A percentile compares a stretch with the other conserved stretches of the same genome.
These are phyloP conservation scores for Tryphoninae sp. DNA, from an alignment of 2,888 invertebrate species.

Conservation along the genomic window DNA sequence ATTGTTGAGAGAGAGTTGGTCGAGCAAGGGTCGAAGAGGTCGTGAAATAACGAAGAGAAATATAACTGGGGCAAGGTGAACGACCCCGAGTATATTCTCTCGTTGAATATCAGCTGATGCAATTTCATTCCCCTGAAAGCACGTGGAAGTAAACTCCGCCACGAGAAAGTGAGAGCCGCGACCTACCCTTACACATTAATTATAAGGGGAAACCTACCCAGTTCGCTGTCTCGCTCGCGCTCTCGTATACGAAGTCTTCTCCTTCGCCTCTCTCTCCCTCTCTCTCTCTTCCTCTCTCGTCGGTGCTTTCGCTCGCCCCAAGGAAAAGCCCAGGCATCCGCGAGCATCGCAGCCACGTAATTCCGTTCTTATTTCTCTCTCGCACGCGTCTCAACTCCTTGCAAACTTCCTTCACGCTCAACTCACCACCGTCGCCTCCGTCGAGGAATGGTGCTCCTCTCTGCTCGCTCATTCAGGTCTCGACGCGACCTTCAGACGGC, in stretches of 20 bases:
- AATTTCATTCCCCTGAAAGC: slow-evolving; percentile 77
- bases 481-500: slow-evolving; percentile 70
- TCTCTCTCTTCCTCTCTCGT: slow-evolving; percentile 55
- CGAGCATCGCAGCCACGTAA: slow-evolving; percentile 61
- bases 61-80: slow-evolving; percentile 43
- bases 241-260: slow-evolving; percentile 52
- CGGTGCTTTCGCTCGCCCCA: slow-evolving; percentile 59
- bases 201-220: slow-evolving; percentile 77
- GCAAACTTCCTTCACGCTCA: slow-evolving; percentile 66
- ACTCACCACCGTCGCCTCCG: slow-evolving; percentile 67
- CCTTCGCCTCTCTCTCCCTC: slow-evolving; percentile 47
- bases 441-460: slow-evolving; percentile 53
- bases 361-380: slow-evolving; percentile 65
- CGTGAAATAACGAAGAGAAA: slow-evolving; percentile 5
- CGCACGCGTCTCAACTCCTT: slow-evolving; percentile 68
- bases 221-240: slow-evolving; percentile 55
- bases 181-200: slow-evolving; percentile 81
- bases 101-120: slow-evolving; percentile 75
- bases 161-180: slow-evolving; percentile 70
- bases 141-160: slow-evolving; percentile 62
- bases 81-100: slow-evolving; percentile 35
- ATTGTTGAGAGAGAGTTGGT: too few species aligned
- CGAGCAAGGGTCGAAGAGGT: neutral
- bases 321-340: slow-evolving; percentile 20
- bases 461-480: slow-evolving; percentile 69